Conservation (phyloP, 1,140 invertebrate species). For the Caenorhabditis remanei region DNA sequence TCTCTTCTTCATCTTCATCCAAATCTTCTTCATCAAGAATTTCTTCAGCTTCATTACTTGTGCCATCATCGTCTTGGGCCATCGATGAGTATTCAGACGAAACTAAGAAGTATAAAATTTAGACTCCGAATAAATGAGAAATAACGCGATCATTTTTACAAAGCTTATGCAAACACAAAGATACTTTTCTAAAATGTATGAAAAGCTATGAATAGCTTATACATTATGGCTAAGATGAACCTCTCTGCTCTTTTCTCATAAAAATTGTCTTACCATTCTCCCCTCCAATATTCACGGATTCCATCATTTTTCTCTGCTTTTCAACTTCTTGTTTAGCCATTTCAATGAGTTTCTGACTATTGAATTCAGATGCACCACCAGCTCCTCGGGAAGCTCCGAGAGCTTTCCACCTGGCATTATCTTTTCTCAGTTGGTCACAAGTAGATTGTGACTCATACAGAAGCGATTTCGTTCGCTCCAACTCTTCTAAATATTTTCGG, state of each 20-base stretch:
- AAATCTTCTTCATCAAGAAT: constrained; percentile 72
- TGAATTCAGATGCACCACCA: constrained; percentile 58
- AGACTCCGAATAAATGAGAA: not conserved
- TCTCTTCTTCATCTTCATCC: constrained; percentile 72
- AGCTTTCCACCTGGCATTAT: constrained; percentile 71
- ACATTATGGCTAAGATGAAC: too few species aligned
- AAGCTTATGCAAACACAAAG: not conserved
- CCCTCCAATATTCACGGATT: constrained; percentile 35
- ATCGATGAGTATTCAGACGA: constrained; percentile 63
- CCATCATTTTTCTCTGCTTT: constrained; percentile 61
- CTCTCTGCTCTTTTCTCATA: not conserved
- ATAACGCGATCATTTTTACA: not conserved
- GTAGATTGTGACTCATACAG: constrained; percentile 89
- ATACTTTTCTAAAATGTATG: not conserved
- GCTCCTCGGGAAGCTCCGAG: constrained; percentile 18
- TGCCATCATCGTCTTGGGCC: constrained; percentile 59
- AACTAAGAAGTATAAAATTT: not conserved
- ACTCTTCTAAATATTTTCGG: constrained; percentile 89
- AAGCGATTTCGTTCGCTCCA: constrained; percentile 82
- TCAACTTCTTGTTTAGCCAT: constrained; percentile 61
- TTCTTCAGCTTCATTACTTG: constrained; percentile 64
- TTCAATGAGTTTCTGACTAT: constrained; percentile 56
- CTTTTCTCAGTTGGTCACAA: constrained; percentile 85
- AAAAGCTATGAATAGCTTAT: not conserved
- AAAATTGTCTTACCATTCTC: constrained; percentile 27